These are phyloP conservation scores for Dione vanillae DNA, from an alignment of 2,888 invertebrate species.

Conservation along the genomic window DNA sequence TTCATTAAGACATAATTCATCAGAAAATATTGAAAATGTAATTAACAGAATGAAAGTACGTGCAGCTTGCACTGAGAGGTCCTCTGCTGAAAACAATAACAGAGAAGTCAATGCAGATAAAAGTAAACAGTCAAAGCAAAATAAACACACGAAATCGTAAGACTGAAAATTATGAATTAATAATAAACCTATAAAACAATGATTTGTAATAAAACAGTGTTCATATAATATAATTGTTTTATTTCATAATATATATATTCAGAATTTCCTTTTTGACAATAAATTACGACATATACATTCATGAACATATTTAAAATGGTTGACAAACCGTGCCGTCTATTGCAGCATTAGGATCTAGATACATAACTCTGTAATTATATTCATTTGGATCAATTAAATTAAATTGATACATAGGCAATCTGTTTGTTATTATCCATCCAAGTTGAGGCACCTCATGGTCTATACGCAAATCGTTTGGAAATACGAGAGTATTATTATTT, in stretches of 20 bases:
- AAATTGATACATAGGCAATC: constrained; percentile 90
- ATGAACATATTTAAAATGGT: constrained; percentile 6
- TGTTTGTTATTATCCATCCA: constrained; percentile 91
- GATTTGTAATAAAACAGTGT: background rate
- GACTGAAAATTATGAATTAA: background rate
- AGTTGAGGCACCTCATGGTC: constrained; percentile 88
- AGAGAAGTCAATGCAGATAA: background rate
- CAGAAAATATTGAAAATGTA: constrained; percentile 40
- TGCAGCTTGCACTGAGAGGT: constrained; percentile 19
- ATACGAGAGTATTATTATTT: constrained; percentile 86
- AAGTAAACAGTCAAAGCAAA: background rate
- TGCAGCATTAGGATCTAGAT: constrained; percentile 85
- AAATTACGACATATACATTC: background rate
- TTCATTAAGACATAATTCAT: constrained; percentile 20
- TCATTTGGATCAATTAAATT: constrained; percentile 86
- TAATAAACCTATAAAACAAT: no score
- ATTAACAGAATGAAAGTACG: constrained; percentile 38
- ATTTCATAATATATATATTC: background rate
- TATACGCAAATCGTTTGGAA: constrained; percentile 92
- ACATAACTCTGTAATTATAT: constrained; percentile 90
- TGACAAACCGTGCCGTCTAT: constrained; percentile 86
- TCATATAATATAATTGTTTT: constrained; percentile 2
- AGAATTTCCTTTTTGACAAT: background rate
- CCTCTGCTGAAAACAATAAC: background rate
- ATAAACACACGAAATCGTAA: background rate